Evolutionary conservation across 2,113 vertebrate genomes (phyloP), one percentile per base, ranked within the genome.

Genomic region (Melanostigma gelatinosum): DNA sequence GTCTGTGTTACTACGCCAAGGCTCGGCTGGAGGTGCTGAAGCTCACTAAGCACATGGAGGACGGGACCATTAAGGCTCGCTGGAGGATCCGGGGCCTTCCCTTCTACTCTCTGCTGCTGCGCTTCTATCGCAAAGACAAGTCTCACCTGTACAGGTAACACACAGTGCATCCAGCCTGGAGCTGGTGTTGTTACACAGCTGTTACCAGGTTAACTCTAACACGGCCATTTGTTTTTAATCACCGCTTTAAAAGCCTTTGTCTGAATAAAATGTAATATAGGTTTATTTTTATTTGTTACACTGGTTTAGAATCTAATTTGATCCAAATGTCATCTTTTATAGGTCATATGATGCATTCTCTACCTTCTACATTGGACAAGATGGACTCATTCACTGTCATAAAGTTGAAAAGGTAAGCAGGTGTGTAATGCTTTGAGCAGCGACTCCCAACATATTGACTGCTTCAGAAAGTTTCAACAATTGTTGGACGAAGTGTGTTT

Each of bases 331-430:
- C 18, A 1, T 83, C 15, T 89, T 7, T 62, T 81, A 4, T 80
- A 98, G 97, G 91, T 94, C 94, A 20, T 97, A 94, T 5, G 97
- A 98, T 82, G 97, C 96, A 24, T 96, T 96, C 89, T 97, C 97
- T 29, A 98, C 97, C 1, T 98, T 98, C 83, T 96, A 96, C 93
- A 82, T 98, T 58, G 96, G 97, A 68, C 90, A 93, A 0, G 94
- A 93, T 18, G 97, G 97, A 75, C 95, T 96, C 80, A 95, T 98
- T 69, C 95, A 93, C 65, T 94, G 96, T 83, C 97, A 97, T 90
- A 96, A 84, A 91, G 92, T 97, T 46, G 96, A 97, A 90, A 97
- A 97, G 94, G 97, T 97, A 71, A 93, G 92, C 16, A 12, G 9
- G 32, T 16, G 36, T 18, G n/a, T 10, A 20, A 34, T n/a, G 20